These are phyloP conservation scores for Ceyx erithaca DNA, from an alignment of 2,797 vertebrate species.

Conservation along the genomic window DNA sequence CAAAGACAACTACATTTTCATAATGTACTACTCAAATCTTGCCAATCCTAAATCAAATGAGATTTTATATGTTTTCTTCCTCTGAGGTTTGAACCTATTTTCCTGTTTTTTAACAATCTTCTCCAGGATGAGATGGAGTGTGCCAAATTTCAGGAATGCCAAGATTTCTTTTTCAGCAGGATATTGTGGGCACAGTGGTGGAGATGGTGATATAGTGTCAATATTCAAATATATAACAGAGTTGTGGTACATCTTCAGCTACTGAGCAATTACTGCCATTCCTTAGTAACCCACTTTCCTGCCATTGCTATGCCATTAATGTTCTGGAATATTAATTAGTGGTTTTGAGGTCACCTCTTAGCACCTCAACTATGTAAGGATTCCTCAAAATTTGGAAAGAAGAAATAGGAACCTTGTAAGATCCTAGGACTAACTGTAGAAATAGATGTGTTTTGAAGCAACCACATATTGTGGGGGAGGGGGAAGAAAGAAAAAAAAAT, in stretches of 20 bases:
- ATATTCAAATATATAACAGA: not conserved
- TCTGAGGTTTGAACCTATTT: not conserved
- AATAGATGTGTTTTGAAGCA: not conserved
- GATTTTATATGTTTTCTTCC: not conserved
- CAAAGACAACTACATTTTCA: not conserved
- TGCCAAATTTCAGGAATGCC: not conserved
- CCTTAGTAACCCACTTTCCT: not conserved
- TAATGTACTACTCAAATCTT: not conserved
- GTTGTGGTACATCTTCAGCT: not conserved
- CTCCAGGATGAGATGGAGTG: not conserved
- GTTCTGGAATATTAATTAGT: conserved; percentile 53
- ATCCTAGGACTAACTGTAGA: not conserved
- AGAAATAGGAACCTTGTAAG: not conserved
- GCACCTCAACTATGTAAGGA: conserved; percentile 34
- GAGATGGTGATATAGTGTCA: not conserved
- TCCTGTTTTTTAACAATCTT: not conserved
- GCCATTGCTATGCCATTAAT: not conserved
- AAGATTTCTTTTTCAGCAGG: not conserved
- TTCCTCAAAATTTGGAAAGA: conserved; percentile 23
- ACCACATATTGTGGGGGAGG: not conserved
- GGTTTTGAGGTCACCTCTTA: conserved; percentile 26
- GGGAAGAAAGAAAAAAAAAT: not conserved
- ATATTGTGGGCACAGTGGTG: not conserved
- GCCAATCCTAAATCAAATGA: not conserved
- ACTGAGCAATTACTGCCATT: not conserved